phyloP scores from a whole-genome alignment of 2,888 invertebrate genomes.

The Brachypterus glaber region DNA sequence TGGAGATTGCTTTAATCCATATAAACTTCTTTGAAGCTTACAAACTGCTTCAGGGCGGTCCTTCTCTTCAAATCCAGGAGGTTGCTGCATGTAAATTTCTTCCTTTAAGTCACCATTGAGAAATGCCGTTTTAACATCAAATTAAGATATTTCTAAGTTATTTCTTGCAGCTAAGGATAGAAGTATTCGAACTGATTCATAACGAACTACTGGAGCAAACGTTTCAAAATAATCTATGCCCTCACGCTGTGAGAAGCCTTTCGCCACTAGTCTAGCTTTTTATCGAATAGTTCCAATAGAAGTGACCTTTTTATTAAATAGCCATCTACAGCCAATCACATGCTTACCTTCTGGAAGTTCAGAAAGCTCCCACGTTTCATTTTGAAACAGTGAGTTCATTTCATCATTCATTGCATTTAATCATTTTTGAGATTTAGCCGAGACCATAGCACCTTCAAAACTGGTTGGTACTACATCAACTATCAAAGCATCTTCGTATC shows the following conservation, averaged over 20 bases:
- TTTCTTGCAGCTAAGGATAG: not conserved
- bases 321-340: not conserved
- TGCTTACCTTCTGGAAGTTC: not conserved
- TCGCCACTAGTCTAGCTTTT: not conserved
- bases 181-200: not conserved
- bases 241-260: not conserved
- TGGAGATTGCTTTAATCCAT: not conserved
- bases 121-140: not conserved
- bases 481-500: too few relatives aligned
- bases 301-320: too few relatives aligned
- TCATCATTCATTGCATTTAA: slow-evolving; percentile 1
- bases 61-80: not conserved
- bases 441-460: too few relatives aligned
- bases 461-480: too few relatives aligned
- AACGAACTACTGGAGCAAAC: not conserved
- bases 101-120: not conserved
- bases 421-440: too few relatives aligned
- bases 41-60: too few relatives aligned
- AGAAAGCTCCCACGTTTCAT: not conserved
- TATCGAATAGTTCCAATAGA: too few relatives aligned
- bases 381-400: not conserved
- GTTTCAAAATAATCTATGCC: slow-evolving; percentile 1
- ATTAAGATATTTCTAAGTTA: not conserved
- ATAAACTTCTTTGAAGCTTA: not conserved
- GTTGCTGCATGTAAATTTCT: not conserved